Conservation (phyloP, 1,140 invertebrate species). For the Sarcophaga peregrina region DNA sequence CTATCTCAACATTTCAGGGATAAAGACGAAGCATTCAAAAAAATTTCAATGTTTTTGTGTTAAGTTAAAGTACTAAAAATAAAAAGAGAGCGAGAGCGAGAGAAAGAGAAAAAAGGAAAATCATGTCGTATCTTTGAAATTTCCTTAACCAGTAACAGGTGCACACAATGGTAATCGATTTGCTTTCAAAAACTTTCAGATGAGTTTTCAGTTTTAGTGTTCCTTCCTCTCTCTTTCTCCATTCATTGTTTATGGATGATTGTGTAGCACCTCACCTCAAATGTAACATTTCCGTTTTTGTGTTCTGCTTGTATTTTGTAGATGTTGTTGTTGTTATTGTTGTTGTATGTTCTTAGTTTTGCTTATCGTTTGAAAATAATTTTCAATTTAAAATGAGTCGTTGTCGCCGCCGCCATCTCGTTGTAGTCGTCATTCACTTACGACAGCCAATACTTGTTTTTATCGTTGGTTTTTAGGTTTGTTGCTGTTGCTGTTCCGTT, state of each 20-base stretch:
- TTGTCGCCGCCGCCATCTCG: too few species aligned
- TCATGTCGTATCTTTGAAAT: not conserved
- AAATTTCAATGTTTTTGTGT: too few species aligned
- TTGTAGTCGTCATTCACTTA: not conserved
- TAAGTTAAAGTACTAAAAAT: too few species aligned
- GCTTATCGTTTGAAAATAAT: not conserved
- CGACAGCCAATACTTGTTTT: not conserved
- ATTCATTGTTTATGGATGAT: not conserved
- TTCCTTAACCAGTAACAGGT: constrained; percentile 17
- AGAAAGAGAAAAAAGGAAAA: not conserved
- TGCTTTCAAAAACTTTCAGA: not conserved
- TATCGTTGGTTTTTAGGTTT: not conserved
- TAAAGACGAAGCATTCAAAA: too few species aligned
- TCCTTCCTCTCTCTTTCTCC: not conserved
- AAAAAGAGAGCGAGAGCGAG: not conserved
- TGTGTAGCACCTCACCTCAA: not conserved
- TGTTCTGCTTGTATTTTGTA: not conserved
- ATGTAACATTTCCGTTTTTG: constrained; percentile 11
- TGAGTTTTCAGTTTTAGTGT: not conserved
- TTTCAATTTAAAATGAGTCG: constrained; percentile 19
- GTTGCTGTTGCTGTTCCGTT: too few species aligned
- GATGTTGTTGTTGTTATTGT: not conserved
- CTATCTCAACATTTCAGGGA: too few species aligned
- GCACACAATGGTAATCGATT: constrained; percentile 15
- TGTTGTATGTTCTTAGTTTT: not conserved